Evolutionary conservation across 2,113 vertebrate genomes (phyloP).

Genomic region (Alouatta palliata): DNA sequence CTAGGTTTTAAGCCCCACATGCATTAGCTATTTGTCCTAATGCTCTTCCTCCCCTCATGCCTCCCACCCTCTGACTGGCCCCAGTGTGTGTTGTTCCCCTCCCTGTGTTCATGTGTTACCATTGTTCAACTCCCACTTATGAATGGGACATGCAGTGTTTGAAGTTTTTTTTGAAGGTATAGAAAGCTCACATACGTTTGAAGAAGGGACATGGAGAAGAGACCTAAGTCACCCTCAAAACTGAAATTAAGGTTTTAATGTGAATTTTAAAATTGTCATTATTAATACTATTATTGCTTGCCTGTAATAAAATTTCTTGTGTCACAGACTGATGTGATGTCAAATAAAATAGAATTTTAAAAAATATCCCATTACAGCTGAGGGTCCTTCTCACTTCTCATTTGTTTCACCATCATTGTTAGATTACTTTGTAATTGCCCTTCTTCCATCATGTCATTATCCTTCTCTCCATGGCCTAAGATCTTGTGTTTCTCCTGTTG

Average conservation of each 20-base stretch:
- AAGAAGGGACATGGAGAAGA: neutral
- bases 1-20: too few relatives aligned
- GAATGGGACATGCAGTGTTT: too few relatives aligned
- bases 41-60: too few relatives aligned
- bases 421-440: neutral
- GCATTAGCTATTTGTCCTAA: too few relatives aligned
- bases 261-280: neutral
- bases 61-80: neutral
- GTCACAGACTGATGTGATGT: neutral
- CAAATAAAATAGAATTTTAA: neutral
- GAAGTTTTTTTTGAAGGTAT: neutral
- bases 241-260: constrained; percentile 8
- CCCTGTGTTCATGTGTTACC: too few relatives aligned
- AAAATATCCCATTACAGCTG: neutral
- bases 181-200: neutral
- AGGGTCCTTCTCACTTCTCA: neutral
- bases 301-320: constrained; percentile 27
- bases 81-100: too few relatives aligned
- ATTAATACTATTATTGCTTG: neutral
- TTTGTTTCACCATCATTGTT: neutral
- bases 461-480: neutral
- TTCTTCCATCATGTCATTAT: neutral
- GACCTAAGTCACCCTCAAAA: neutral
- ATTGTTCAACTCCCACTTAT: too few relatives aligned
- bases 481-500: neutral